A percentile compares a stretch with the other conserved stretches of the same genome.
Conservation (phyloP, 2,113 vertebrate species). For the Sapajus apella region DNA sequence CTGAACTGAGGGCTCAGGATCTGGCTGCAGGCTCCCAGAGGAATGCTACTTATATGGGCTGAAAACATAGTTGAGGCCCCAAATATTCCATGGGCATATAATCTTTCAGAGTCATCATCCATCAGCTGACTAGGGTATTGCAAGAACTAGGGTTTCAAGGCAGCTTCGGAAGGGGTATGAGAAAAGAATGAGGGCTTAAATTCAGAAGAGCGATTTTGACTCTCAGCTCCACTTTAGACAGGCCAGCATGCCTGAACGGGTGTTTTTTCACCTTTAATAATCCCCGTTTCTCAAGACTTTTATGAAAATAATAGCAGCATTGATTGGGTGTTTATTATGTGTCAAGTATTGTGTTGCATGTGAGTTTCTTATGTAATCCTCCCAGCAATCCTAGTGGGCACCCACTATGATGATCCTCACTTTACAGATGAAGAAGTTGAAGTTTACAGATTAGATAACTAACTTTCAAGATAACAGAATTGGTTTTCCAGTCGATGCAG, state of each 20-base stretch:
- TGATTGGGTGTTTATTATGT: background rate
- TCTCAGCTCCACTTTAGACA: background rate
- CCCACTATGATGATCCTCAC: background rate
- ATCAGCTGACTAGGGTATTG: background rate
- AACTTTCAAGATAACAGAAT: background rate
- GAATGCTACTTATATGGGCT: background rate
- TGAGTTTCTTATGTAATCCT: background rate
- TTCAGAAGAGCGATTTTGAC: background rate
- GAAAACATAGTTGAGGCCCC: background rate
- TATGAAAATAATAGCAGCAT: background rate
- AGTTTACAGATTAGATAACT: background rate
- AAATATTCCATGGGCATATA: background rate
- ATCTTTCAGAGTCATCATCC: background rate
- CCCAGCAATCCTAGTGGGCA: background rate
- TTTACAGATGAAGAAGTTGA: background rate
- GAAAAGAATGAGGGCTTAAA: background rate
- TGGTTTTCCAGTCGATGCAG: background rate
- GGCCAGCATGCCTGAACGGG: background rate
- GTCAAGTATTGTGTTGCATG: background rate
- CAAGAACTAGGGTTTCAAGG: background rate
- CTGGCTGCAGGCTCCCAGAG: background rate
- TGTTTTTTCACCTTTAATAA: background rate
- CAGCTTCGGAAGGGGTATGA: background rate
- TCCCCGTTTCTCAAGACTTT: background rate
- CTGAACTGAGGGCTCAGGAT: background rate